phyloP scores from a whole-genome alignment of 2,797 vertebrate genomes.

The Fratercula arctica region DNA sequence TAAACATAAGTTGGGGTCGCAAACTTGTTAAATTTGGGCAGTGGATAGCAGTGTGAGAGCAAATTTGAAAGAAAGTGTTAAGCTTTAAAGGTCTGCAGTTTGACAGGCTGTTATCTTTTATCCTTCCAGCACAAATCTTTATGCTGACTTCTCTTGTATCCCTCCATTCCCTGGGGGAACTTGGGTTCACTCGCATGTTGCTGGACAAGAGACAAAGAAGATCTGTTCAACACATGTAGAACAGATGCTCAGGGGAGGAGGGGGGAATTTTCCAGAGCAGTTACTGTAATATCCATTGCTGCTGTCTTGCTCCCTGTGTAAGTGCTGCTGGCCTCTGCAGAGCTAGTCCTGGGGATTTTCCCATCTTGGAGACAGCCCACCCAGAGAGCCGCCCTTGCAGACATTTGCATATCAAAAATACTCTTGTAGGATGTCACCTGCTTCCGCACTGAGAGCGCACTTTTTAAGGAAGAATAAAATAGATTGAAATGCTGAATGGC shows the following conservation, averaged over 20 bases:
- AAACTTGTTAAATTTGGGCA: slow-evolving; percentile 43
- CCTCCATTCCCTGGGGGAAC: slow-evolving; percentile 51
- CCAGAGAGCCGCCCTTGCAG: slow-evolving; percentile 13
- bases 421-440: background rate
- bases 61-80: slow-evolving; percentile 65
- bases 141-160: slow-evolving; percentile 62
- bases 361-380: background rate
- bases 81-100: slow-evolving; percentile 59
- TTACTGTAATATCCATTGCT: slow-evolving; percentile 65
- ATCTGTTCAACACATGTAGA: slow-evolving; percentile 73
- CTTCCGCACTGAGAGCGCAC: background rate
- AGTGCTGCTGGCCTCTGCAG: slow-evolving; percentile 7
- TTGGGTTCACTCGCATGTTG: slow-evolving; percentile 36
- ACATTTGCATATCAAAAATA: background rate
- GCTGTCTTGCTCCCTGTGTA: slow-evolving; percentile 41
- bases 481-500: background rate
- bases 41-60: slow-evolving; percentile 23
- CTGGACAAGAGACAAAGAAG: slow-evolving; percentile 67
- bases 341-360: slow-evolving; percentile 43
- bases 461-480: background rate
- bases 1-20: slow-evolving; percentile 20
- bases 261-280: slow-evolving; percentile 36
- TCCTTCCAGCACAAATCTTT: slow-evolving; percentile 65
- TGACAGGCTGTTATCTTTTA: slow-evolving; percentile 70
- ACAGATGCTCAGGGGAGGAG: slow-evolving; percentile 71